phyloP scores from a whole-genome alignment of 1,140 invertebrate genomes.

The Maniola jurtina region DNA sequence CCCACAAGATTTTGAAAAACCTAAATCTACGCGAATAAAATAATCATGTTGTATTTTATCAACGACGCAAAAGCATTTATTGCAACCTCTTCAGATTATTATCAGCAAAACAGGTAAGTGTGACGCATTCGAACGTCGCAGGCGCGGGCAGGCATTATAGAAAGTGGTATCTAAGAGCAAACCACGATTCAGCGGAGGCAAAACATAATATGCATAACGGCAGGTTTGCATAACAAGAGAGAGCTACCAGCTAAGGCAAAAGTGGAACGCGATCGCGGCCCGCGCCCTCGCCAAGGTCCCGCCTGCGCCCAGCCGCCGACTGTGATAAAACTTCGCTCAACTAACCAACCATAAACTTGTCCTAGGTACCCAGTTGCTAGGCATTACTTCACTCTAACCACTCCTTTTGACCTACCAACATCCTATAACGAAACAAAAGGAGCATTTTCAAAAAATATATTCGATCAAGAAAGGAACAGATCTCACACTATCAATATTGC shows the following conservation, averaged over 20 bases:
- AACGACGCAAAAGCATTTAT: no score
- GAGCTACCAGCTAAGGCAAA: constrained; percentile 68
- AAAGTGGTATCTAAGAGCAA: constrained; percentile 58
- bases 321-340: constrained; percentile 27
- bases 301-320: constrained; percentile 30
- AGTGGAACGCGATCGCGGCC: constrained; percentile 65
- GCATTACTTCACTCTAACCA: constrained; percentile 17
- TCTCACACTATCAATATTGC: no score
- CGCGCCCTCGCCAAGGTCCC: constrained; percentile 60
- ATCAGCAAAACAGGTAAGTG: constrained; percentile 24
- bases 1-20: no score
- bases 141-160: constrained; percentile 40
- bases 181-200: constrained; percentile 55
- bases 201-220: constrained; percentile 73
- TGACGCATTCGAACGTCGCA: constrained; percentile 25
- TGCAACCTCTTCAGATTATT: constrained; percentile 1
- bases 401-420: constrained; percentile 1
- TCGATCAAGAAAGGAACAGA: no score
- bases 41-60: no score
- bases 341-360: constrained; percentile 32
- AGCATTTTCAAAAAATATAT: neutral
- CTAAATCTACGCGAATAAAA: no score
- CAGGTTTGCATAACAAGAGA: constrained; percentile 75
- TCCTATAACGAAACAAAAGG: neutral
- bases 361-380: constrained; percentile 1